Conservation (phyloP, 2,797 vertebrate genomes). For the Coregonus ussuriensis region DNA sequence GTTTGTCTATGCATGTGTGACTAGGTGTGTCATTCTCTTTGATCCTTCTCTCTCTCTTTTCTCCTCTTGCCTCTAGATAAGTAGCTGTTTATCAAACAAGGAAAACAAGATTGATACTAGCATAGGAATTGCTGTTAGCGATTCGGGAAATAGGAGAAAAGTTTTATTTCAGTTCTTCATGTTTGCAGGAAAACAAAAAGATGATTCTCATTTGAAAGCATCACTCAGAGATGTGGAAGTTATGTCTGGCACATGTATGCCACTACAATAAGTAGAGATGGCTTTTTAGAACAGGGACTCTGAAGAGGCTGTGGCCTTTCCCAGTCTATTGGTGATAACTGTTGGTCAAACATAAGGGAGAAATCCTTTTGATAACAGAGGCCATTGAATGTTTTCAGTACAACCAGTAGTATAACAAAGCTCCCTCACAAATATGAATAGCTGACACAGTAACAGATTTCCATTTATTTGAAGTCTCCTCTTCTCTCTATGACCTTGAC, state of each 20-base stretch:
- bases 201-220: neutral
- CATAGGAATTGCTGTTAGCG: constrained; percentile 20
- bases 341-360: neutral
- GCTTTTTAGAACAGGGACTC: neutral
- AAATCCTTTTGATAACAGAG: neutral
- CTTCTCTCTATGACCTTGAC: constrained; percentile 1
- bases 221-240: neutral
- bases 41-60: neutral
- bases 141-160: neutral
- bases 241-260: neutral
- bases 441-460: neutral
- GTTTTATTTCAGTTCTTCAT: neutral
- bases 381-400: neutral
- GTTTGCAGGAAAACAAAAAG: neutral
- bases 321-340: neutral
- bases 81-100: constrained; percentile 46
- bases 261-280: too few relatives aligned
- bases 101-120: constrained; percentile 12
- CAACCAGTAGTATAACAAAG: neutral
- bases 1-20: neutral
- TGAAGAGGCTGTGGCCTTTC: neutral
- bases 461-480: neutral
- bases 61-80: neutral
- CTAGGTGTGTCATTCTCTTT: constrained; percentile 5
- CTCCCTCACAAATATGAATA: neutral